These are phyloP conservation scores for Thunnus albacares DNA, from an alignment of 2,797 vertebrate species.

Conservation along the genomic window DNA sequence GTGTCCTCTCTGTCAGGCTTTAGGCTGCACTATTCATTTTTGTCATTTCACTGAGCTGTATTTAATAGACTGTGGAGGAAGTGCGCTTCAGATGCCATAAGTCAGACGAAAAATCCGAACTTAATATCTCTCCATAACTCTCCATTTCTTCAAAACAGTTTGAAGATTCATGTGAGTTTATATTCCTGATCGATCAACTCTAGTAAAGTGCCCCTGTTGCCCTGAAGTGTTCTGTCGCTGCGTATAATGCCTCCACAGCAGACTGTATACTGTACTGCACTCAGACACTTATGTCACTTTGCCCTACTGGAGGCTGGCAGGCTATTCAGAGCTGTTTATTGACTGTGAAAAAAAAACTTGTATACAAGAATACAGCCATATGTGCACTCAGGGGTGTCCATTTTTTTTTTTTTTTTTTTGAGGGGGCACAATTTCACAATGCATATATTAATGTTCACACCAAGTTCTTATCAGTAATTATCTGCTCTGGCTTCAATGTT, in stretches of 20 bases:
- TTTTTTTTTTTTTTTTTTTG: too few relatives aligned
- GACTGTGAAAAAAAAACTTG: neutral
- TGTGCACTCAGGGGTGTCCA: neutral
- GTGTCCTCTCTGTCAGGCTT: slow-evolving; percentile 65
- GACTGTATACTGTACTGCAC: slow-evolving; percentile 7
- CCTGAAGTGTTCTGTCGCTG: slow-evolving; percentile 25
- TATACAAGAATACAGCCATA: neutral
- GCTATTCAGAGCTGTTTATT: slow-evolving; percentile 38
- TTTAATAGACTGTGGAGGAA: slow-evolving; percentile 71
- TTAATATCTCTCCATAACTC: slow-evolving; percentile 64
- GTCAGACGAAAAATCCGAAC: slow-evolving; percentile 66
- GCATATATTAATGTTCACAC: too few relatives aligned
- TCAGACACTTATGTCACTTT: slow-evolving; percentile 19
- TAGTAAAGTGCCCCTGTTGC: slow-evolving; percentile 29
- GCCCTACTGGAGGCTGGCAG: neutral
- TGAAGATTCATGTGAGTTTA: slow-evolving; percentile 46
- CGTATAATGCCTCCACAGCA: slow-evolving; percentile 30
- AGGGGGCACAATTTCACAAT: too few relatives aligned
- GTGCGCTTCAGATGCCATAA: slow-evolving; percentile 61
- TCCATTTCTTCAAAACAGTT: slow-evolving; percentile 44
- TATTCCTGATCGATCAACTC: slow-evolving; percentile 48
- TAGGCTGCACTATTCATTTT: slow-evolving; percentile 66
- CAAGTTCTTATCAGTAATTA: too few relatives aligned
- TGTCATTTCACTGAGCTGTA: slow-evolving; percentile 69
- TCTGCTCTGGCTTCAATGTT: too few relatives aligned